Conservation (phyloP, 1,140 invertebrate species). For the Bicyclus anynana region DNA sequence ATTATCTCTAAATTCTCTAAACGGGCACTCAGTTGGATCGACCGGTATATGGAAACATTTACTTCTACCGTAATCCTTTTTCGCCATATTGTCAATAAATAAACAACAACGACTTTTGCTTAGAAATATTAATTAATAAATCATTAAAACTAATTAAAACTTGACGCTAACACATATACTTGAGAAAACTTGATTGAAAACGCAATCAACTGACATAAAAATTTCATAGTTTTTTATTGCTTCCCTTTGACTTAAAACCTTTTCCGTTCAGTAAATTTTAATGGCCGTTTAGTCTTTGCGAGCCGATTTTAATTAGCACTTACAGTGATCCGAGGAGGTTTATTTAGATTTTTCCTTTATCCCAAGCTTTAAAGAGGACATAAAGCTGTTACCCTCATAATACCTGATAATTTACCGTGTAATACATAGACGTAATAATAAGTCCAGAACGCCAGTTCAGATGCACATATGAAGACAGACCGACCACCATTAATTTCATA, state of each 20-base stretch:
- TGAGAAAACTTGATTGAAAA: not conserved
- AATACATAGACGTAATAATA: too few species aligned
- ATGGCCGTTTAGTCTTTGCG: not conserved
- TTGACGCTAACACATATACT: not conserved
- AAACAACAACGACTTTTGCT: not conserved
- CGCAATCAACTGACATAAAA: not conserved
- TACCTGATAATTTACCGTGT: too few species aligned
- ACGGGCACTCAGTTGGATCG: constrained; percentile 55
- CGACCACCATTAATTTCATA: too few species aligned
- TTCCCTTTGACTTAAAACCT: constrained; percentile 1
- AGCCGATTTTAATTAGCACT: too few species aligned
- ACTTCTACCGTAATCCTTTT: constrained; percentile 33
- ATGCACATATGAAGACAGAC: too few species aligned
- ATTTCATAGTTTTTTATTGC: not conserved
- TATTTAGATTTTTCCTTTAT: too few species aligned
- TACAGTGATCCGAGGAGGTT: too few species aligned
- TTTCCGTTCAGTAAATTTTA: not conserved
- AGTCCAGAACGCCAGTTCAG: too few species aligned
- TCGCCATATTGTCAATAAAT: constrained; percentile 37
- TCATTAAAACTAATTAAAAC: not conserved
- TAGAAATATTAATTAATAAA: not conserved
- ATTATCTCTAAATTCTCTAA: constrained; percentile 61
- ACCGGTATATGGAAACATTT: constrained; percentile 28
- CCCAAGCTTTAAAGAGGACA: too few species aligned
- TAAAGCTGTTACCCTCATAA: too few species aligned